phyloP scores from a whole-genome alignment of 2,888 invertebrate species.

The Morpho deidamia region DNA sequence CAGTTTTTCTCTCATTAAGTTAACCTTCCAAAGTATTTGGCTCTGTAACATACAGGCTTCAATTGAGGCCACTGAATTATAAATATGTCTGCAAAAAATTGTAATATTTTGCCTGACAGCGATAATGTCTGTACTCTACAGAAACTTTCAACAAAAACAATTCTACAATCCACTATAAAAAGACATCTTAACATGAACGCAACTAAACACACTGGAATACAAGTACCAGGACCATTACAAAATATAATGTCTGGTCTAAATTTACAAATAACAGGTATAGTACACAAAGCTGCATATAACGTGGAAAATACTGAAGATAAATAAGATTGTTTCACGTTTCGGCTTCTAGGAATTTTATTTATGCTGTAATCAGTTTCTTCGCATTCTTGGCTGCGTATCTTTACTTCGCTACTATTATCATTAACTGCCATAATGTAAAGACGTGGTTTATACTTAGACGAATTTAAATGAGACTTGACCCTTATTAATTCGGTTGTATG shows the following conservation, averaged over 20 bases:
- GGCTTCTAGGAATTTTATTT: conserved; percentile 86
- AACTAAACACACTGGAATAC: conserved; percentile 92
- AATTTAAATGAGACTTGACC: conserved; percentile 81
- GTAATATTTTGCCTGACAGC: conserved; percentile 91
- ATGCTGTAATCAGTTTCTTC: conserved; percentile 61
- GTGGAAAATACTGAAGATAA: conserved; percentile 88
- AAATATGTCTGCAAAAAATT: conserved; percentile 89
- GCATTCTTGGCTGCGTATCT: conserved; percentile 78
- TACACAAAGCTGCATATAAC: conserved; percentile 81
- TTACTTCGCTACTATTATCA: conserved; percentile 86
- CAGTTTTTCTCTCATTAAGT: conserved; percentile 45
- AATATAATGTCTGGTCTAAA: conserved; percentile 89
- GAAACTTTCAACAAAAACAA: conserved; percentile 96
- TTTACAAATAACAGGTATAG: conserved; percentile 82
- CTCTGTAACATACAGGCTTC: conserved; percentile 80
- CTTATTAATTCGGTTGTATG: conserved; percentile 97
- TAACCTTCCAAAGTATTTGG: conserved; percentile 87
- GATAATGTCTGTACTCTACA: conserved; percentile 95
- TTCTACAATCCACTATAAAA: conserved; percentile 82
- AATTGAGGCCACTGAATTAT: conserved; percentile 96
- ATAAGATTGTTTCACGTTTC: conserved; percentile 93
- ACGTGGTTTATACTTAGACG: conserved; percentile 83
- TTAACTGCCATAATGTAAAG: conserved; percentile 87
- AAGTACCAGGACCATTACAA: conserved; percentile 98
- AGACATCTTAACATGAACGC: conserved; percentile 85